phyloP scores from a whole-genome alignment of 2,113 vertebrate species.

The Macquaria ambigua region DNA sequence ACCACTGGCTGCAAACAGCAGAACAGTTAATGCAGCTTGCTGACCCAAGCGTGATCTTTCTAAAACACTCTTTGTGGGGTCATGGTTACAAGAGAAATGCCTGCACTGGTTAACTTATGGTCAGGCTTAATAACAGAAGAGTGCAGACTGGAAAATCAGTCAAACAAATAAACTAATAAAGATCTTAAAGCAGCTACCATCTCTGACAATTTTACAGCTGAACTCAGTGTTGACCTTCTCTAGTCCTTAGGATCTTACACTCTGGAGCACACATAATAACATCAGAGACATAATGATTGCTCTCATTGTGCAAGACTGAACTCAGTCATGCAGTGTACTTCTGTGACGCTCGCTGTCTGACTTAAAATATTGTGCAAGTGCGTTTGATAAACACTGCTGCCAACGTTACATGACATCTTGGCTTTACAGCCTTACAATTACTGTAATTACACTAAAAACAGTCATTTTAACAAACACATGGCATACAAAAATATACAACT shows the following conservation, averaged over 20 bases:
- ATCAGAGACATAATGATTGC: constrained; percentile 56
- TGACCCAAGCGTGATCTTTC: constrained; percentile 53
- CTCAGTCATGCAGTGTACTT: constrained; percentile 27
- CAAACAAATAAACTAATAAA: constrained; percentile 16
- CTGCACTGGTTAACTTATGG: constrained; percentile 16
- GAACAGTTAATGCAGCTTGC: constrained; percentile 47
- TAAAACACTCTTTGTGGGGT: constrained; percentile 53
- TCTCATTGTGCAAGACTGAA: constrained; percentile 37
- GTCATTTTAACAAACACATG: constrained; percentile 17
- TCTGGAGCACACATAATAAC: constrained; percentile 37
- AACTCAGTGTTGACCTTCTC: constrained; percentile 16
- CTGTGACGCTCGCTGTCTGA: constrained; percentile 19
- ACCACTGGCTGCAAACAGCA: constrained; percentile 52
- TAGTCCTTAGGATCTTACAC: neutral
- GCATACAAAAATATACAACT: neutral
- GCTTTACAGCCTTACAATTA: constrained; percentile 42
- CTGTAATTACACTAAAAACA: constrained; percentile 50
- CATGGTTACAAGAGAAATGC: constrained; percentile 37
- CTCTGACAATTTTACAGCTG: constrained; percentile 2
- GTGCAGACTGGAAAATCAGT: constrained; percentile 11
- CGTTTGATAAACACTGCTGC: constrained; percentile 39
- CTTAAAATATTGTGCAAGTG: constrained; percentile 41
- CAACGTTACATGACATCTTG: constrained; percentile 2
- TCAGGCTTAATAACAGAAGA: constrained; percentile 10
- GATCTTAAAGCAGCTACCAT: constrained; percentile 8